Evolutionary conservation across 2,888 invertebrate genomes (phyloP).

Genomic region (Aphrophora alni): DNA sequence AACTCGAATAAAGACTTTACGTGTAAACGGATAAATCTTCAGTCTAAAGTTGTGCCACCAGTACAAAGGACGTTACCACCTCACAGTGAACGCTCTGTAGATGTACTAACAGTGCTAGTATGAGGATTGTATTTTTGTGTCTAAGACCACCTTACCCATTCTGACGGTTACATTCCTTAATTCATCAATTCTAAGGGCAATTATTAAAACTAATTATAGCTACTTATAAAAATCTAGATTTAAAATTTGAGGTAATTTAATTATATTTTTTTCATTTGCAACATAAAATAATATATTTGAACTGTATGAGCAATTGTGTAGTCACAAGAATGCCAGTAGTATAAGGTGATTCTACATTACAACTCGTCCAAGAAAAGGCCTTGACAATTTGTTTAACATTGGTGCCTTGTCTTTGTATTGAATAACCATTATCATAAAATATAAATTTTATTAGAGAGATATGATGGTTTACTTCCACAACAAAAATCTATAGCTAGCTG

Average conservation of each 20-base stretch:
- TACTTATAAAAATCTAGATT: not conserved
- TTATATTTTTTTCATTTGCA: not conserved
- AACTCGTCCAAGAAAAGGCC: not conserved
- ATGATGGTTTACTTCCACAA: too few species aligned
- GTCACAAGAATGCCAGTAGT: not conserved
- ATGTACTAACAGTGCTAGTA: slow-evolving; percentile 47
- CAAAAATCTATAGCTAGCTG: too few species aligned
- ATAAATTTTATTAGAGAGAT: too few species aligned
- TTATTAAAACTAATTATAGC: not conserved
- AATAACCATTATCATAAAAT: too few species aligned
- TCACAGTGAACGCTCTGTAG: slow-evolving; percentile 41
- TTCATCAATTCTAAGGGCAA: not conserved
- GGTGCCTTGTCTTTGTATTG: not conserved
- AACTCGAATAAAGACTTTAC: slow-evolving; percentile 74
- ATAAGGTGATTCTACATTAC: not conserved
- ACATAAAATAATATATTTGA: not conserved
- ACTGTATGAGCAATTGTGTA: not conserved
- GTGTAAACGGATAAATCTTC: slow-evolving; percentile 71
- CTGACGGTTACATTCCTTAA: not conserved
- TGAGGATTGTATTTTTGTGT: slow-evolving; percentile 29
- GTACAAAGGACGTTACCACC: slow-evolving; percentile 48
- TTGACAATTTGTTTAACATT: not conserved
- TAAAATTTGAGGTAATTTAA: not conserved
- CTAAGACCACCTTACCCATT: not conserved
- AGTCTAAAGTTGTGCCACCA: slow-evolving; percentile 49